Percentiles rank a stretch among this genome's conserved stretches.
Conservation (phyloP, 1,140 invertebrate genomes). For the Pomacea maculata region DNA sequence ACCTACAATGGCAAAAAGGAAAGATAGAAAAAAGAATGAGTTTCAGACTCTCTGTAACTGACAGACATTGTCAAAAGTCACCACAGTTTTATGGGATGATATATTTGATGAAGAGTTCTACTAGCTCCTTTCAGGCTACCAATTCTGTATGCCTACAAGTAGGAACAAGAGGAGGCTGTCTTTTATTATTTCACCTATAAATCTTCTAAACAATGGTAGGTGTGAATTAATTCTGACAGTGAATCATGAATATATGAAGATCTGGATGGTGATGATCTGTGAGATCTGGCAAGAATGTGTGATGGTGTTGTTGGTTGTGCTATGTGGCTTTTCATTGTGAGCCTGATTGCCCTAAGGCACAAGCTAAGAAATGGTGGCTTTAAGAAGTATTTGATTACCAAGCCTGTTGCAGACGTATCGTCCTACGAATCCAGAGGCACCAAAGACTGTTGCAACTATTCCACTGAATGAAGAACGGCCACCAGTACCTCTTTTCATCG, state of each 20-base stretch:
- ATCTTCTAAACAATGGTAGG: neutral
- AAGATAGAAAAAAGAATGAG: neutral
- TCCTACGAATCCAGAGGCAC: conserved; percentile 88
- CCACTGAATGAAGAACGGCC: conserved; percentile 97
- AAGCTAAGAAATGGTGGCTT: too few species aligned
- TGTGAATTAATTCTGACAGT: neutral
- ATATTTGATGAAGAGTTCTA: neutral
- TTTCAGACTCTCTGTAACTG: neutral
- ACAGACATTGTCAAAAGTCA: neutral
- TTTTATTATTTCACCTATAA: too few species aligned
- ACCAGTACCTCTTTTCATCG: conserved; percentile 83
- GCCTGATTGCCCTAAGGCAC: too few species aligned
- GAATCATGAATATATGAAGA: conserved; percentile 22
- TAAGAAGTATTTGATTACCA: conserved; percentile 71
- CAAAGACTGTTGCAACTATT: conserved; percentile 96
- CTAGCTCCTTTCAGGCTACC: too few species aligned
- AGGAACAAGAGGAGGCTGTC: neutral
- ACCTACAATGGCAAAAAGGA: neutral
- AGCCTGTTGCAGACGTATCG: conserved; percentile 85
- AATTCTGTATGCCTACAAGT: neutral
- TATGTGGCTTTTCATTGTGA: too few species aligned
- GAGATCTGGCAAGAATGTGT: too few species aligned
- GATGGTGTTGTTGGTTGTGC: too few species aligned
- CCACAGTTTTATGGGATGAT: neutral
- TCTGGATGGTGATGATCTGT: too few species aligned